Evolutionary conservation across 2,888 invertebrate species (phyloP), one percentile per base, ranked within the genome.

Genomic region (Empis livida): DNA sequence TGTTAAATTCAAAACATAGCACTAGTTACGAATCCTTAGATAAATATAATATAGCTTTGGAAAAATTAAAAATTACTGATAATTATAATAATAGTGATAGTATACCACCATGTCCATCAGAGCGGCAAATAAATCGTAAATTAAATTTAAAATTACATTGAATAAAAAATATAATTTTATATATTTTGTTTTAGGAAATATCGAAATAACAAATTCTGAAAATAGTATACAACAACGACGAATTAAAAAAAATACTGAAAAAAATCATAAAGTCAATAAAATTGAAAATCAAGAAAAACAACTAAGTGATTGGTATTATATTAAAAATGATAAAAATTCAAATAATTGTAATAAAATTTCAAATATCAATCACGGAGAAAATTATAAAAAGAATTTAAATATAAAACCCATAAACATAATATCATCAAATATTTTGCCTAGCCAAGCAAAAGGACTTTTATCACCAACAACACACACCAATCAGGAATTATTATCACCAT

Each of bases 251-350:
- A 13, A 4, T 13, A 35, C 2, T 35, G 35, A 35, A 35, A 35
- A n/a, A n/a, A n/a, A 2, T 35, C 13, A 35, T 13, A 35, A 13
- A n/a, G n/a, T n/a, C 2, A 13, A 13, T 13, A n/a, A 35, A 35
- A 35, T 35, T 35, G 6, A 35, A 13, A 27, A 27, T 27, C n/a
- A 59, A 48, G 57, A 57, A 46, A 58, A 54, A 49, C 53, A 57
- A 48, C 52, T 58, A n/a, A 58, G 57, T 49, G 57, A 58, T 50
- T 58, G 59, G 58, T 58, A 58, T 53, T 58, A 58, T 43, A 57
- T 59, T 45, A 58, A 58, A 50, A 54, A 17, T 17, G 11, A 17
- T 39, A 10, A 11, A 17, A 39, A 39, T 13, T 20, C 17, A 13
- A n/a, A 41, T 14, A 41, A 41, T 23, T 35, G 3, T 5, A 35